A percentile compares a stretch with the other conserved stretches of the same genome.
These are phyloP conservation scores for Aspidapion aeneum DNA, from an alignment of 2,888 invertebrate species.

Conservation along the genomic window DNA sequence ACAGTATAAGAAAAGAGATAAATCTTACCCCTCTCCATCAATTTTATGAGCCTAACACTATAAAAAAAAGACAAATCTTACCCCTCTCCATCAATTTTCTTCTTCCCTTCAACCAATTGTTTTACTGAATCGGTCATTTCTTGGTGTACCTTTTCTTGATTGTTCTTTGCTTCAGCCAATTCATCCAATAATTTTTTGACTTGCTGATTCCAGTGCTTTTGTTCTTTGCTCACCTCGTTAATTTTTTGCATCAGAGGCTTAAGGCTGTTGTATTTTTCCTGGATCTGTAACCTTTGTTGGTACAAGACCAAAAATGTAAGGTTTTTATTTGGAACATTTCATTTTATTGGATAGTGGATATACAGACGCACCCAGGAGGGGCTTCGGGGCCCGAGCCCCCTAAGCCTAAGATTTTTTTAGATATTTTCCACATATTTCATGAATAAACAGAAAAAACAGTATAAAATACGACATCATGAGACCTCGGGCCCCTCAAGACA, in stretches of 20 bases:
- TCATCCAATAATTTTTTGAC: conserved; percentile 40
- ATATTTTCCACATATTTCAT: too few relatives aligned
- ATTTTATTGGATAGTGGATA: too few relatives aligned
- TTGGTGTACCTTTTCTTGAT: conserved; percentile 37
- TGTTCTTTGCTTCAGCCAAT: conserved; percentile 38
- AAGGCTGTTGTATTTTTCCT: conserved; percentile 46
- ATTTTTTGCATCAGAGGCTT: conserved; percentile 43
- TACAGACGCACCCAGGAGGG: too few relatives aligned
- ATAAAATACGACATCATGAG: too few relatives aligned
- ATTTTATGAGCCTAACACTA: too few relatives aligned
- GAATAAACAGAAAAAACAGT: too few relatives aligned
- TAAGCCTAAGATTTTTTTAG: too few relatives aligned
- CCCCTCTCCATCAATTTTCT: conserved; percentile 35
- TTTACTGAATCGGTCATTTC: conserved; percentile 37
- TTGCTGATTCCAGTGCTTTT: conserved; percentile 40
- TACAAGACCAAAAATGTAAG: conserved; percentile 4
- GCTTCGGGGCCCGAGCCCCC: too few relatives aligned
- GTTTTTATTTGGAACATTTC: conserved; percentile 9
- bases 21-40: too few relatives aligned
- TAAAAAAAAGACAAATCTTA: too few relatives aligned
- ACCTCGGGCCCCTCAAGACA: too few relatives aligned
- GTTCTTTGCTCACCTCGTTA: conserved; percentile 39
- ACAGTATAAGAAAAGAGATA: too few relatives aligned
- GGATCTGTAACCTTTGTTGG: conserved; percentile 45
- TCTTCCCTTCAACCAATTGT: conserved; percentile 38